Evolutionary conservation across 2,888 invertebrate species (phyloP).

Genomic region (Melanostoma scalare): DNA sequence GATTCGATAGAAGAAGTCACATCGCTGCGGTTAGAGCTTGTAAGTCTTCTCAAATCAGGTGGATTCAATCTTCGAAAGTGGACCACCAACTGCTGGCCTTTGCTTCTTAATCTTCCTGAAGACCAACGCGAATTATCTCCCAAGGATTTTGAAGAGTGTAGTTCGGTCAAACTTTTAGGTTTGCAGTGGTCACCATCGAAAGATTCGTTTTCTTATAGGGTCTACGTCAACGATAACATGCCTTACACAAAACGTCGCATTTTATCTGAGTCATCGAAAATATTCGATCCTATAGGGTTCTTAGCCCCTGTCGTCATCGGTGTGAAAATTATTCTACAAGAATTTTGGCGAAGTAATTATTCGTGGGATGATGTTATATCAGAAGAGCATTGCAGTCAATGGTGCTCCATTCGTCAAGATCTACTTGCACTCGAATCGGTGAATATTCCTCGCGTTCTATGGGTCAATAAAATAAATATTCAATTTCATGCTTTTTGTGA

Average conservation of each 20-base stretch:
- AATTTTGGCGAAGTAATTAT: conserved; percentile 59
- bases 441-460: conserved; percentile 22
- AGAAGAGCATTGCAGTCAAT: conserved; percentile 20
- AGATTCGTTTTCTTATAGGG: conserved; percentile 49
- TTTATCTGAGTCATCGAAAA: conserved; percentile 20
- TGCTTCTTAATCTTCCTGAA: conserved; percentile 15
- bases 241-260: conserved; percentile 4
- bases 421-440: conserved; percentile 15
- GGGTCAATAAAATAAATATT: neutral
- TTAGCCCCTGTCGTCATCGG: conserved; percentile 58
- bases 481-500: conserved; percentile 42
- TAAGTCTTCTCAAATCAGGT: conserved; percentile 14
- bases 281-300: conserved; percentile 65
- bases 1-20: conserved; percentile 23
- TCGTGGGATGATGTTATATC: conserved; percentile 60
- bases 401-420: conserved; percentile 18
- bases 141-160: conserved; percentile 15
- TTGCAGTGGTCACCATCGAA: conserved; percentile 56
- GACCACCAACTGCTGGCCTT: conserved; percentile 22
- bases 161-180: conserved; percentile 56
- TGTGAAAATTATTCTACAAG: conserved; percentile 65
- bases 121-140: conserved; percentile 15
- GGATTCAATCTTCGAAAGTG: conserved; percentile 31
- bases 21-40: conserved; percentile 5
- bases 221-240: conserved; percentile 1